Base-by-base conservation (phyloP, 1,140 invertebrate genomes). In the Trichomalopsis sarcophagae region DNA sequence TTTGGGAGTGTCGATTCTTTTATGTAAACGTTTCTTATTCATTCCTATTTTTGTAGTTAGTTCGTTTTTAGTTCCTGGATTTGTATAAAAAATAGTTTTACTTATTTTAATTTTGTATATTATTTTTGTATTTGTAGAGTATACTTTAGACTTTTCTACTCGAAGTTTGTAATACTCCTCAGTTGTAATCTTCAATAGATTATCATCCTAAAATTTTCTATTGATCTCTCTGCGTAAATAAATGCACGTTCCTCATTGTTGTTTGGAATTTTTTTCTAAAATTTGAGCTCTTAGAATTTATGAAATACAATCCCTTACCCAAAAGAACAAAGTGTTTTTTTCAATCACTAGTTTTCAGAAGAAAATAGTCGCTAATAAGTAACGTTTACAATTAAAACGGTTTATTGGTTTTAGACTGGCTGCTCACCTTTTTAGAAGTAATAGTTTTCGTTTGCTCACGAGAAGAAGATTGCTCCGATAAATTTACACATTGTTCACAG, bases 21-120 rank as follows among this genome's bases (percentile, higher is more conserved):
- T 62, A 62, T 62, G 55, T 62, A 62, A 62, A 62, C 55, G 55
- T 62, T 62, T 62, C 55, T 62, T 62, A 62, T 62, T 62, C 55
- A 62, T 62, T 62, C 55, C 55, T 62, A 62, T 62, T 62, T 62
- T 62, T 62, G 21, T 62, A 62, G 55, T 62, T 62, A 62, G 55
- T 62, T 62, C 55, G 55, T 62, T 62, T 62, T 62, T 62, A n/a
- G 55, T 62, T 62, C 55, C 55, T 62, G 55, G n/a, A 21, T 62
- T 62, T 62, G 55, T 62, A 62, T 21, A 62, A 50, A 50, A 62
- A 62, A 62, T 62, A 62, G 55, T 62, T 62, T 62, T 62, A 62
- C 55, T 7, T 62, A 62, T 62, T 62, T 62, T 62, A 62, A 62
- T 62, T 44, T 62, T 62, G 55, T 62, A 62, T 62, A 62, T 62